A percentile compares a stretch with the other conserved stretches of the same genome.
phyloP scores from a whole-genome alignment of 2,888 invertebrate species.

The Rhaphigaster nebulosa region DNA sequence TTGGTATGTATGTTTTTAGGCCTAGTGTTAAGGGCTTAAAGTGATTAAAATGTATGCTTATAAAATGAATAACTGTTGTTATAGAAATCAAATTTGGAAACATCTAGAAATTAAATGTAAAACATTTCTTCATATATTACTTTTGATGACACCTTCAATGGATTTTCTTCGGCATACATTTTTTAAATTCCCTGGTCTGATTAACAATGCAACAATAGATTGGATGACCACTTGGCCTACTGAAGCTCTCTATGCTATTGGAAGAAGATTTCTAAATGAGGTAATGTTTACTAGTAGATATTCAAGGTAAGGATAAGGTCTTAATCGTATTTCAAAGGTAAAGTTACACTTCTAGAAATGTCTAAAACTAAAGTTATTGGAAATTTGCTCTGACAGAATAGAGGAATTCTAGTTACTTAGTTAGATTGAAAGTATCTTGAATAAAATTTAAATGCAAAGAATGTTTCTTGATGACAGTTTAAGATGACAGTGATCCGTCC shows the following conservation, averaged over 20 bases:
- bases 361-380: not conserved
- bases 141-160: slow-evolving; percentile 88
- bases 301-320: not conserved
- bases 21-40: not conserved
- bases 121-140: slow-evolving; percentile 87
- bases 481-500: too few species aligned
- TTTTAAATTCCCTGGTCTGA: slow-evolving; percentile 91
- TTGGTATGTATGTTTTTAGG: not conserved
- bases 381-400: not conserved
- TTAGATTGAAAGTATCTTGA: too few species aligned
- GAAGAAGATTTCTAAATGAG: slow-evolving; percentile 85
- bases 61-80: not conserved
- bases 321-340: not conserved
- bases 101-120: slow-evolving; percentile 2
- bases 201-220: slow-evolving; percentile 92
- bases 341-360: not conserved
- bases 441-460: too few species aligned
- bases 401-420: too few species aligned
- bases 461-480: too few species aligned
- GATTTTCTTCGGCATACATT: slow-evolving; percentile 87
- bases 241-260: slow-evolving; percentile 89
- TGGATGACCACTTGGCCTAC: slow-evolving; percentile 96
- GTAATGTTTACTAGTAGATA: slow-evolving; percentile 69
- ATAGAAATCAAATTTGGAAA: not conserved
- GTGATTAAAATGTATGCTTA: not conserved